Percentiles rank a stretch among this genome's conserved stretches.
Evolutionary conservation across 2,888 invertebrate species (phyloP).

Genomic region (Volucella inflata): DNA sequence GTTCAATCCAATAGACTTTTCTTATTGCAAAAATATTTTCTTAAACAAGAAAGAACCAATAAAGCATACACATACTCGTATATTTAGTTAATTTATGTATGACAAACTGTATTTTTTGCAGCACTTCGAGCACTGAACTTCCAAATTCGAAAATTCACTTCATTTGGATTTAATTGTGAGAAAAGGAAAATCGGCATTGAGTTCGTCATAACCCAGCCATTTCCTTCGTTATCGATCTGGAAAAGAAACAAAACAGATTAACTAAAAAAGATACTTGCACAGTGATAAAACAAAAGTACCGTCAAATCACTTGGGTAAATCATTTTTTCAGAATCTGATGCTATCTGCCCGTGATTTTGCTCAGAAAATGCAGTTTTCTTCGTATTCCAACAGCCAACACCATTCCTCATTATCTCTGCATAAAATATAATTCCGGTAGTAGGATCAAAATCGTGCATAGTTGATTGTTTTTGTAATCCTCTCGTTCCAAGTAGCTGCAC

Average conservation of each 20-base stretch:
- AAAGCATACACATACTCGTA: not conserved
- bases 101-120: slow-evolving; percentile 84
- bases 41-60: too few relatives aligned
- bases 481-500: slow-evolving; percentile 86
- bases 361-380: slow-evolving; percentile 83
- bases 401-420: slow-evolving; percentile 88
- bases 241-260: slow-evolving; percentile 7
- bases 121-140: slow-evolving; percentile 83
- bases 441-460: slow-evolving; percentile 88
- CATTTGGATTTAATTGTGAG: slow-evolving; percentile 85
- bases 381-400: slow-evolving; percentile 91
- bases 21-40: too few relatives aligned
- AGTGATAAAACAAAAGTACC: slow-evolving; percentile 77
- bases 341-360: slow-evolving; percentile 85
- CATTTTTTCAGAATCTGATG: slow-evolving; percentile 86
- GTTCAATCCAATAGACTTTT: too few relatives aligned
- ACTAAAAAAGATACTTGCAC: not conserved
- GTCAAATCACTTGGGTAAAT: slow-evolving; percentile 89
- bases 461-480: slow-evolving; percentile 87
- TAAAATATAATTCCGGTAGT: slow-evolving; percentile 87
- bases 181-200: slow-evolving; percentile 88
- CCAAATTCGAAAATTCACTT: slow-evolving; percentile 88
- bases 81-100: slow-evolving; percentile 72
- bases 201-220: slow-evolving; percentile 89
- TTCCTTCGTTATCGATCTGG: slow-evolving; percentile 86